phyloP scores from a whole-genome alignment of 2,888 invertebrate genomes.

The Electrophaes corylata region DNA sequence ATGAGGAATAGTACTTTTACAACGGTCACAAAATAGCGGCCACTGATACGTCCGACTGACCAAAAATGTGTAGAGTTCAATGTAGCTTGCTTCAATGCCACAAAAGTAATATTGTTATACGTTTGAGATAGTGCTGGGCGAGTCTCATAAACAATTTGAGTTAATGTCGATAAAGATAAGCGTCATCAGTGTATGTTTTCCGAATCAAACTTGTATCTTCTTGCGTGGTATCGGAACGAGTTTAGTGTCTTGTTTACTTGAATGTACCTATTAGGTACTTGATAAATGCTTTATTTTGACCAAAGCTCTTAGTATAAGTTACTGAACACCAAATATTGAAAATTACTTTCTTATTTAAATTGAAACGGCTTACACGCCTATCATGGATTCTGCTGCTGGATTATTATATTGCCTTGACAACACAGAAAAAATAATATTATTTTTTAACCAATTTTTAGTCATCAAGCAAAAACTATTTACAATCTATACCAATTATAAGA shows the following conservation, averaged over 20 bases:
- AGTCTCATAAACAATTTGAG: conserved; percentile 41
- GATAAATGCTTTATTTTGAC: conserved; percentile 22
- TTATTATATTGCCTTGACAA: no score
- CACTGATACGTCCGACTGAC: conserved; percentile 54
- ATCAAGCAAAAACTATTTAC: no score
- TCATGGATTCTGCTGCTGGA: no score
- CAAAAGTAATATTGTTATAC: conserved; percentile 45
- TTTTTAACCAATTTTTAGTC: no score
- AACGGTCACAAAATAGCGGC: conserved; percentile 66
- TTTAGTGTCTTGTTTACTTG: conserved; percentile 27
- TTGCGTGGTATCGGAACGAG: conserved; percentile 24
- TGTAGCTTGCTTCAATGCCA: conserved; percentile 44
- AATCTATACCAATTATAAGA: no score
- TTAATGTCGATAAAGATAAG: conserved; percentile 42
- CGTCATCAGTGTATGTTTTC: conserved; percentile 34
- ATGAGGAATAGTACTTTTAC: conserved; percentile 73
- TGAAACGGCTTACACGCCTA: no score
- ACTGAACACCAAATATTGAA: background rate
- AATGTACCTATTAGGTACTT: conserved; percentile 8
- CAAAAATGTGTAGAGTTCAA: conserved; percentile 52
- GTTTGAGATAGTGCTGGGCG: conserved; percentile 53
- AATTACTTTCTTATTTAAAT: no score
- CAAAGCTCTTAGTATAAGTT: conserved; percentile 14
- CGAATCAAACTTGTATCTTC: conserved; percentile 33
- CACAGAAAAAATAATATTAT: no score